Conservation (phyloP, 2,113 vertebrate genomes). For the Chaetodon auriga region DNA sequence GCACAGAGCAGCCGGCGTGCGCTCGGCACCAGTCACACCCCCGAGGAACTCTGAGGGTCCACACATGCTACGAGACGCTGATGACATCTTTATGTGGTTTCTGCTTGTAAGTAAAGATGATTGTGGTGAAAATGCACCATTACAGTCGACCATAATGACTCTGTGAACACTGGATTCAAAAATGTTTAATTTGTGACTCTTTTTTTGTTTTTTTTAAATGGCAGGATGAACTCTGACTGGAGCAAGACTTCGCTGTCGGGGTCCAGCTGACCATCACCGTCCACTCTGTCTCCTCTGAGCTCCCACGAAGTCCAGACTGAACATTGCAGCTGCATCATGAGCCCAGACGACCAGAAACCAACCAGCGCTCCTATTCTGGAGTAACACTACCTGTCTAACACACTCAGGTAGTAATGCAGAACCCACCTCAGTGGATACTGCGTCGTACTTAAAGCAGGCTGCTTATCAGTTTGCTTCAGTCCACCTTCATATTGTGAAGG, state of each 20-base stretch:
- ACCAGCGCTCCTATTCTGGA: neutral
- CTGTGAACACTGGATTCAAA: neutral
- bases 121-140: neutral
- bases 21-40: neutral
- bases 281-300: neutral
- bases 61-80: neutral
- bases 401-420: too few relatives aligned
- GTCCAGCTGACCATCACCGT: neutral
- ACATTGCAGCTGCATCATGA: too few relatives aligned
- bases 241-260: neutral
- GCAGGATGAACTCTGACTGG: neutral
- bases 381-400: neutral
- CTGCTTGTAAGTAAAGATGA: neutral
- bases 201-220: too few relatives aligned
- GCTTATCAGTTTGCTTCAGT: neutral
- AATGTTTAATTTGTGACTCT: neutral
- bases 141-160: neutral
- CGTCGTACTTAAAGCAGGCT: too few relatives aligned
- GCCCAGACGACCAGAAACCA: neutral
- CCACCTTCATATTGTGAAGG: too few relatives aligned
- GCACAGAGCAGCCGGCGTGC: neutral
- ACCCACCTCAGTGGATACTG: too few relatives aligned
- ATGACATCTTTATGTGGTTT: conserved; percentile 13
- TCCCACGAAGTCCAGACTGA: too few relatives aligned
- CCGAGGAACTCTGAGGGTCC: neutral